Conservation (phyloP, 2,888 invertebrate species). For the Platynereis dumerilii region DNA sequence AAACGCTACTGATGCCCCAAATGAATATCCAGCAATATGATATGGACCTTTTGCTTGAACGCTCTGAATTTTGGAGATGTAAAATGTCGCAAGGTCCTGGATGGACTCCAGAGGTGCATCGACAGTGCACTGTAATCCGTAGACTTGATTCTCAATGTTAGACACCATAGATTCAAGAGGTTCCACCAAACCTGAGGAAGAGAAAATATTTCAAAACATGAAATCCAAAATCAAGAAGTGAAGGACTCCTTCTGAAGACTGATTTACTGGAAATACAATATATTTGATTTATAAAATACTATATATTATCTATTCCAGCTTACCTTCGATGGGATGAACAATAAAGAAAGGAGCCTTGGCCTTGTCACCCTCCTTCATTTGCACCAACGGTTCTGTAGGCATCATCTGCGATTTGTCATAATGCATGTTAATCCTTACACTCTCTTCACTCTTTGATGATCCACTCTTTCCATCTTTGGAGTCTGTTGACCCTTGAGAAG, state of each 20-base stretch:
- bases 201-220: not conserved
- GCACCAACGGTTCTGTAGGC: constrained; percentile 76
- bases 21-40: constrained; percentile 91
- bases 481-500: not conserved
- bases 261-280: not conserved
- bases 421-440: constrained; percentile 33
- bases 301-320: not conserved
- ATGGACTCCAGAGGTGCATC: constrained; percentile 78
- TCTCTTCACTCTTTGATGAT: constrained; percentile 12
- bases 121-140: constrained; percentile 87
- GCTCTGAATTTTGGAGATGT: constrained; percentile 73
- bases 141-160: constrained; percentile 78
- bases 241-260: not conserved
- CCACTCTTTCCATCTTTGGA: not conserved
- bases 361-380: constrained; percentile 54
- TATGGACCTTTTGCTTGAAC: constrained; percentile 85
- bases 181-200: constrained; percentile 65
- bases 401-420: constrained; percentile 67
- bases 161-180: constrained; percentile 76
- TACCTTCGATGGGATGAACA: constrained; percentile 63
- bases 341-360: constrained; percentile 49
- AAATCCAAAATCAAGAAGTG: too few relatives aligned
- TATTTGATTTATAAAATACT: too few relatives aligned
- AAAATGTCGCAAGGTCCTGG: constrained; percentile 71
- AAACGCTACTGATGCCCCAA: constrained; percentile 91